A percentile compares a stretch with the other conserved stretches of the same genome.
Evolutionary conservation across 2,888 invertebrate genomes (phyloP).

Genomic region (Microctonus aethiopoides): DNA sequence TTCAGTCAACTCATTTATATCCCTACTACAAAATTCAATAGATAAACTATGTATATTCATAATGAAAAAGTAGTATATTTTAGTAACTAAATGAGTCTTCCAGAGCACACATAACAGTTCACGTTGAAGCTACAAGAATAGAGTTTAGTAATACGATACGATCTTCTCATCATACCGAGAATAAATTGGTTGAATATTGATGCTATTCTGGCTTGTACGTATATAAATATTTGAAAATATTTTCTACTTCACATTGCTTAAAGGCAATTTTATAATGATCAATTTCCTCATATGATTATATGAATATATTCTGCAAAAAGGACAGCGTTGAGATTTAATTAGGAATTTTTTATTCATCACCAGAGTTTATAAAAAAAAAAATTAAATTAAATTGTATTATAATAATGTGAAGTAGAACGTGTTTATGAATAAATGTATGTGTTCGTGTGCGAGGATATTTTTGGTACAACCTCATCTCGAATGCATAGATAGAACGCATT

Average conservation of each 20-base stretch:
- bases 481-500: neutral
- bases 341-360: no score
- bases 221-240: conserved; percentile 17
- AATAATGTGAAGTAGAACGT: neutral
- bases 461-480: neutral
- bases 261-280: neutral
- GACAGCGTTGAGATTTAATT: no score
- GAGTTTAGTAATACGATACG: conserved; percentile 54
- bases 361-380: no score
- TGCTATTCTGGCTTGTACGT: conserved; percentile 18
- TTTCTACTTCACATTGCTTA: neutral
- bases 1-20: no score
- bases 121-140: conserved; percentile 48
- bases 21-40: no score
- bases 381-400: no score
- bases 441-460: neutral
- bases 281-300: no score
- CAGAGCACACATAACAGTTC: conserved; percentile 38
- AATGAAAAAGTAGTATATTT: conserved; percentile 50
- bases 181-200: conserved; percentile 47
- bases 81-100: conserved; percentile 47
- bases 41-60: no score
- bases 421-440: neutral
- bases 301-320: no score
- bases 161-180: conserved; percentile 51